Evolutionary conservation across 2,888 invertebrate species (phyloP), one percentile per base, ranked within the genome.

Genomic region (Cristatella mucedo): DNA sequence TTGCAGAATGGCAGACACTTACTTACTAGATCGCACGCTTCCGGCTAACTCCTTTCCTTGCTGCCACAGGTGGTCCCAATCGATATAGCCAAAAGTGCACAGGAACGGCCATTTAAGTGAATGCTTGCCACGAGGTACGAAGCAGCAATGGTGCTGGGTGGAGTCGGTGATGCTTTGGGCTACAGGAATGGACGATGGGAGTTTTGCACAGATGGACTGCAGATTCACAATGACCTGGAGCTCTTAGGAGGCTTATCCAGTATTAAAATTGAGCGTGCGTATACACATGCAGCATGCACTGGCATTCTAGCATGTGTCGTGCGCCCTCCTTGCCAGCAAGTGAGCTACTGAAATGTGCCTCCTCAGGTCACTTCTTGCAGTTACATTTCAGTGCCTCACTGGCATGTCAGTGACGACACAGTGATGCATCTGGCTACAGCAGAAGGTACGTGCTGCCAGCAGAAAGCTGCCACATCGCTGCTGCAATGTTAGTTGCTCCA

Each of bases 361-460:
- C 11, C n/a, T 11, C 26, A 11, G 11, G 26, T 11, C 11, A n/a
- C 11, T 11, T 26, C n/a, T 11, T 26, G 11, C 11, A 26, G 26
- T 26, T 11, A 26, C n/a, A 11, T 26, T 26, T 11, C 45, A 50
- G 46, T 34, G 4, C 45, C 48, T 34, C 16, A 48, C 0, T 63
- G 59, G 59, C 48, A 43, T n/a, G 56, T 63, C 2, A 62, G 61
- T 49, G 62, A 63, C 49, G 63, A 62, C 38, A 63, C 63, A 3
- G 58, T 63, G 3, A 57, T 63, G 56, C 60, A 61, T 47, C 40
- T 63, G 5, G 63, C 63, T 6, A 59, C 58, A 19, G 61, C 55
- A 5, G 57, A 58, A 50, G 57, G 56, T 52, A 43, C 31, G 22
- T 20, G 20, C 7, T 21, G 18, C 7, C 29, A n/a, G n/a, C n/a